Percentiles rank a stretch among this genome's conserved stretches.
Conservation (phyloP, 2,797 vertebrate species). For the Fratercula arctica region DNA sequence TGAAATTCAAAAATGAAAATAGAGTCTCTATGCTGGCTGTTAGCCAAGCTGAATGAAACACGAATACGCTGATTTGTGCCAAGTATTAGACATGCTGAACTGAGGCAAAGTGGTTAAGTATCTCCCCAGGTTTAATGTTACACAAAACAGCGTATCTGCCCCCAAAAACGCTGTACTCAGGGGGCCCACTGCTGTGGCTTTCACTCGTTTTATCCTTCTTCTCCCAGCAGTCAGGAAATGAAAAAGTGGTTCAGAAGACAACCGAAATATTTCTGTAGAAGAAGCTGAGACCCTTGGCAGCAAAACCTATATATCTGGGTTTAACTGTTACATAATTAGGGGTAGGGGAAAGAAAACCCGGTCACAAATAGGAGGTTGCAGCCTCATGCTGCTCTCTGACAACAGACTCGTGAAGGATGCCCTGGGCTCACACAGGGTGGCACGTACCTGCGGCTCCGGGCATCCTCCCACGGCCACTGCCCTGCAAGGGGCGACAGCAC, state of each 20-base stretch:
- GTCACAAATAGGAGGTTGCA: neutral
- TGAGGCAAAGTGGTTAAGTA: conserved; percentile 73
- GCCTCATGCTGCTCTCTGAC: neutral
- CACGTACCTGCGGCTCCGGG: neutral
- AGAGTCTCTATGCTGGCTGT: conserved; percentile 73
- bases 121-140: conserved; percentile 75
- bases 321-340: neutral
- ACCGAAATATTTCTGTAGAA: conserved; percentile 22
- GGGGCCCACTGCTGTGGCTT: conserved; percentile 47
- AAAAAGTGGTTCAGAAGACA: conserved; percentile 70
- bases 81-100: conserved; percentile 71
- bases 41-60: conserved; percentile 77
- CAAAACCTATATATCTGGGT: neutral
- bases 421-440: neutral
- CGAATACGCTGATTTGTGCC: conserved; percentile 71
- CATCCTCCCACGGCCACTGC: neutral
- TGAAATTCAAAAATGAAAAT: conserved; percentile 80
- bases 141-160: conserved; percentile 67
- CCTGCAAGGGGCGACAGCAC: accelerated
- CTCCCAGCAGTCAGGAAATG: conserved; percentile 73
- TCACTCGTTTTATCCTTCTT: conserved; percentile 54
- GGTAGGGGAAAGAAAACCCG: neutral
- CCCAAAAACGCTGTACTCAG: conserved; percentile 39
- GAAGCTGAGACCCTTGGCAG: conserved; percentile 2
- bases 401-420: neutral